phyloP scores from a whole-genome alignment of 2,113 vertebrate genomes.

The Chamaea fasciata region DNA sequence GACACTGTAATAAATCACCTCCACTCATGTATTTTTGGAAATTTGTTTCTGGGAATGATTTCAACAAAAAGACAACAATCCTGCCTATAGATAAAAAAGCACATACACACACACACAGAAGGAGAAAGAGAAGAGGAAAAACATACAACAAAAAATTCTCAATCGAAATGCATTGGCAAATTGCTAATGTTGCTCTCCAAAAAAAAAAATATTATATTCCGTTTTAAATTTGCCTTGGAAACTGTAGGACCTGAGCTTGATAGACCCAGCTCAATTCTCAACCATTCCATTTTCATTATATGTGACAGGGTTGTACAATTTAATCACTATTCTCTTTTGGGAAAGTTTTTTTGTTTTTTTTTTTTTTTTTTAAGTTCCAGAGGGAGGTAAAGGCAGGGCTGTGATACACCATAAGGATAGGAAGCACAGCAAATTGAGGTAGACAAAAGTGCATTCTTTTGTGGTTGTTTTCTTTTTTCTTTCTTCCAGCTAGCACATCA shows the following conservation, averaged over 20 bases:
- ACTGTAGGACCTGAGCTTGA: background rate
- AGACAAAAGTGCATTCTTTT: background rate
- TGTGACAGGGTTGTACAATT: background rate
- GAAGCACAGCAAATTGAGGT: background rate
- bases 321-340: background rate
- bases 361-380: background rate
- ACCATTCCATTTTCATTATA: background rate
- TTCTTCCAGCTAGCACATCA: background rate
- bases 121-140: background rate
- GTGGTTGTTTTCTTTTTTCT: background rate
- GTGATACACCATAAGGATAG: background rate
- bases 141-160: background rate
- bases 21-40: background rate
- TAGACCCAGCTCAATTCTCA: background rate
- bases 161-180: background rate
- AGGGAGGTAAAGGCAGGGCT: background rate
- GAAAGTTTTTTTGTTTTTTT: background rate
- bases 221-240: background rate
- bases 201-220: background rate
- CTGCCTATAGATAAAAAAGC: background rate
- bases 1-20: background rate
- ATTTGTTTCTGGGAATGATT: background rate
- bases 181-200: background rate
- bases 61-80: background rate
- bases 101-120: accelerated